phyloP scores from a whole-genome alignment of 2,888 invertebrate species.

The Iselma pallidipennis region DNA sequence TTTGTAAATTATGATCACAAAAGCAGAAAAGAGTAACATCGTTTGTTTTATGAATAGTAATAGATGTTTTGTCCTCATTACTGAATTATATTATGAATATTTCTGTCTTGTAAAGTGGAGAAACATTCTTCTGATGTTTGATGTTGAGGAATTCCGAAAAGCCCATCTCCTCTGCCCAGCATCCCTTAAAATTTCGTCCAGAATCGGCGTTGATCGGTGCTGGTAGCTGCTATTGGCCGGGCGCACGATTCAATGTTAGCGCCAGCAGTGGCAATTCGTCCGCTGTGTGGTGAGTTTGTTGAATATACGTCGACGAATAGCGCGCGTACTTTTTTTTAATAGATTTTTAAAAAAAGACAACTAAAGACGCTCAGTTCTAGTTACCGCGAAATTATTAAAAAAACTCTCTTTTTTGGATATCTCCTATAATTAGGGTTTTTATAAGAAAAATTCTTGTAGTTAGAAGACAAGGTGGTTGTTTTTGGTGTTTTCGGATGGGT shows the following conservation, averaged over 20 bases:
- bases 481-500: background rate
- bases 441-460: too few relatives aligned
- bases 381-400: too few relatives aligned
- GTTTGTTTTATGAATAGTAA: too few relatives aligned
- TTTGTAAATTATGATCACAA: too few relatives aligned
- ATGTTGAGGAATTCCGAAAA: background rate
- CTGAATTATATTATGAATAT: background rate
- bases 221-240: conserved; percentile 42
- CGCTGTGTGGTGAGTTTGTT: conserved; percentile 31
- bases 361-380: background rate
- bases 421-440: too few relatives aligned
- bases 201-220: conserved; percentile 39
- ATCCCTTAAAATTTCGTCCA: conserved; percentile 33
- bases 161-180: conserved; percentile 1
- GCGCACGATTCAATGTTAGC: conserved; percentile 43
- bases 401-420: too few relatives aligned
- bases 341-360: background rate
- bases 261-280: conserved; percentile 44
- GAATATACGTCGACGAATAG: background rate
- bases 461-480: background rate
- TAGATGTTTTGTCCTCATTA: too few relatives aligned
- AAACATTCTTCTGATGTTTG: background rate
- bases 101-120: background rate
- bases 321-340: background rate
- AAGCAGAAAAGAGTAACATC: too few relatives aligned